Conservation (phyloP, 2,113 vertebrate genomes). For the Pogona vitticeps region DNA sequence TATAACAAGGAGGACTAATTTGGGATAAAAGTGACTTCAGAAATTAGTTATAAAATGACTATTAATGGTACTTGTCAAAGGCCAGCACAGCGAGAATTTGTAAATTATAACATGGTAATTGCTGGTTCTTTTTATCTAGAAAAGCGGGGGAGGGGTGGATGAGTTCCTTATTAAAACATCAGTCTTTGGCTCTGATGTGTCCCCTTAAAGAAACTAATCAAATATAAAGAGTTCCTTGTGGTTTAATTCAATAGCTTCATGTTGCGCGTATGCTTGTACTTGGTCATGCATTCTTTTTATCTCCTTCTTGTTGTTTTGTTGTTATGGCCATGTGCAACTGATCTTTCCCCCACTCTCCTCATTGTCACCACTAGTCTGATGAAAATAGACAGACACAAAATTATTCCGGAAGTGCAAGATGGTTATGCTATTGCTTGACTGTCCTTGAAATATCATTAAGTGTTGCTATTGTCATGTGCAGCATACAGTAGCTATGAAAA, state of each 20-base stretch:
- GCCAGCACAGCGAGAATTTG: slow-evolving; percentile 58
- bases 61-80: slow-evolving; percentile 76
- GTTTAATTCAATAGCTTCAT: slow-evolving; percentile 64
- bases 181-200: slow-evolving; percentile 56
- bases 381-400: slow-evolving; percentile 58
- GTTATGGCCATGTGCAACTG: slow-evolving; percentile 59
- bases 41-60: slow-evolving; percentile 68
- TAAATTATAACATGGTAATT: slow-evolving; percentile 67
- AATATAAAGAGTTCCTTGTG: slow-evolving; percentile 62
- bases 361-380: slow-evolving; percentile 18
- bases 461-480: neutral
- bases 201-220: slow-evolving; percentile 68
- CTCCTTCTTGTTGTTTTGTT: slow-evolving; percentile 57
- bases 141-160: slow-evolving; percentile 33
- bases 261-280: slow-evolving; percentile 53
- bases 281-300: slow-evolving; percentile 58
- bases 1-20: slow-evolving; percentile 71
- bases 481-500: neutral
- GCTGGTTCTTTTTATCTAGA: slow-evolving; percentile 62
- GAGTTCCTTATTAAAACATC: slow-evolving; percentile 69
- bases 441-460: neutral
- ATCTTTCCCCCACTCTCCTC: slow-evolving; percentile 48
- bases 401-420: slow-evolving; percentile 7
- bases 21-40: slow-evolving; percentile 69
- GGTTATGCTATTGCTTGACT: neutral